phyloP scores from a whole-genome alignment of 2,113 vertebrate species.

The Bungarus multicinctus region DNA sequence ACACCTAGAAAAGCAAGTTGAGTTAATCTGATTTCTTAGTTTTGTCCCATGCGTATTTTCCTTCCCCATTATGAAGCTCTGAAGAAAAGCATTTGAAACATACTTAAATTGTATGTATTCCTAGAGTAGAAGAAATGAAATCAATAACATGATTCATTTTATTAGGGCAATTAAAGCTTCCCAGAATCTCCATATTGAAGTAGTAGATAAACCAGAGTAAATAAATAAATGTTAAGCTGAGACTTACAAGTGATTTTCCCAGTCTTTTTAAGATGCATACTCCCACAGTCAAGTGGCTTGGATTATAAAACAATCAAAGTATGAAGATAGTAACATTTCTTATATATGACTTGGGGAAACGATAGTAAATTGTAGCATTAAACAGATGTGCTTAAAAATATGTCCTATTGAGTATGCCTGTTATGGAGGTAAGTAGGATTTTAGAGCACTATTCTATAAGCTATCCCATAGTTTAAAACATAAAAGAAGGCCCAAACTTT shows the following conservation, averaged over 20 bases:
- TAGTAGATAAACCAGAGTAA: background rate
- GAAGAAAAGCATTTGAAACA: slow-evolving; percentile 27
- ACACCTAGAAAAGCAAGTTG: slow-evolving; percentile 52
- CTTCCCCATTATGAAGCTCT: slow-evolving; percentile 43
- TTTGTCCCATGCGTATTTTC: slow-evolving; percentile 48
- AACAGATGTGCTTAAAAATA: background rate
- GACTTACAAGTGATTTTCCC: background rate
- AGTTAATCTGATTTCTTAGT: slow-evolving; percentile 60
- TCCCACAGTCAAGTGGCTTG: background rate
- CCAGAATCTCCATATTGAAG: background rate
- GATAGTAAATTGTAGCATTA: background rate
- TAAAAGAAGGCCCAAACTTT: background rate
- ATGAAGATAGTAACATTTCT: background rate
- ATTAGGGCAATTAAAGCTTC: background rate
- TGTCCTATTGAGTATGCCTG: background rate
- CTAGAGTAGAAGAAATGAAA: background rate
- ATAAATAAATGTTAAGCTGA: background rate
- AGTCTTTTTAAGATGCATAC: background rate
- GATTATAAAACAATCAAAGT: background rate
- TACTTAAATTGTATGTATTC: background rate
- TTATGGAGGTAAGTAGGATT: background rate
- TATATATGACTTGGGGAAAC: background rate
- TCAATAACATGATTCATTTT: background rate
- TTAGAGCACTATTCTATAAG: background rate
- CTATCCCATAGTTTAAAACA: background rate